Evolutionary conservation across 2,888 invertebrate genomes (phyloP).

Genomic region (Andrena camellia): DNA sequence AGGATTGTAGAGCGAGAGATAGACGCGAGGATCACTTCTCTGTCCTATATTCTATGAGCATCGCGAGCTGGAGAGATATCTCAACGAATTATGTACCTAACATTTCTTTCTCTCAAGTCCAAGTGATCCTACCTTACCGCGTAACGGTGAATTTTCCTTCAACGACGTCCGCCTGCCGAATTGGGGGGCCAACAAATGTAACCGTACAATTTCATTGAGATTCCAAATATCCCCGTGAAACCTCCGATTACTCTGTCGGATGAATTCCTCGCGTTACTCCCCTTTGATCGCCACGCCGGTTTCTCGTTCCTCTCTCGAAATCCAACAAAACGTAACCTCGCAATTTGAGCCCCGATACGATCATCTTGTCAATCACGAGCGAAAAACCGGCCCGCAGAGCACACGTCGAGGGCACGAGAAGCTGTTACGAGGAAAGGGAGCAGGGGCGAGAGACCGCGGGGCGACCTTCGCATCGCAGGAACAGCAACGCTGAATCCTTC

Average conservation of each 20-base stretch:
- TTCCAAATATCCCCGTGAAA: neutral
- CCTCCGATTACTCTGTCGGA: slow-evolving; percentile 18
- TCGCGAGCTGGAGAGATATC: no score
- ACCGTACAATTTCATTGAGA: neutral
- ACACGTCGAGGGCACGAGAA: neutral
- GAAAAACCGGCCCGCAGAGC: neutral
- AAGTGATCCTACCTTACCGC: no score
- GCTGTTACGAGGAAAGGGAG: neutral
- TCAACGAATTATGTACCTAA: no score
- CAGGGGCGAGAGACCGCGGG: neutral
- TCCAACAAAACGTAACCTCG: neutral
- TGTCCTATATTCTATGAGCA: neutral
- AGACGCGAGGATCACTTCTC: neutral
- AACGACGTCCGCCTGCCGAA: no score
- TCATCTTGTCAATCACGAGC: slow-evolving; percentile 35
- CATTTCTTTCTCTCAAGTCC: no score
- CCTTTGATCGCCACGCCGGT: slow-evolving; percentile 14
- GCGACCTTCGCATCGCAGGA: slow-evolving; percentile 26
- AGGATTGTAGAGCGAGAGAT: neutral
- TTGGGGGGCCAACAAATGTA: neutral
- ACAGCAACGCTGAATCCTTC: slow-evolving; percentile 6
- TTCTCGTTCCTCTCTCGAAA: neutral
- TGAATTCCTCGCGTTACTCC: neutral
- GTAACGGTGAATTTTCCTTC: no score
- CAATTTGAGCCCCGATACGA: slow-evolving; percentile 28